Evolutionary conservation across 1,140 invertebrate species (phyloP).

Genomic region (Frieseomelitta varia): DNA sequence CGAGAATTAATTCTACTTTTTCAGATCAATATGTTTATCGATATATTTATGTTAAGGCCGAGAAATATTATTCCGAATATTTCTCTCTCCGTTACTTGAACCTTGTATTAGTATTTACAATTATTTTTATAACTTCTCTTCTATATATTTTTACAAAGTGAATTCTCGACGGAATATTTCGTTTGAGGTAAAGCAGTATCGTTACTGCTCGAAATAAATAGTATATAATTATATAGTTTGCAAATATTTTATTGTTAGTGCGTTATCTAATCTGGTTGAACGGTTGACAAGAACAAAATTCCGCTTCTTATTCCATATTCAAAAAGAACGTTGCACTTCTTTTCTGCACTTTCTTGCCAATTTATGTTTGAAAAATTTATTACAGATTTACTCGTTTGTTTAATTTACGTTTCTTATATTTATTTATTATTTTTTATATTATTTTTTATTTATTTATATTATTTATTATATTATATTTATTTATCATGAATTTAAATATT

Average conservation of each 20-base stretch:
- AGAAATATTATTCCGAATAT: not conserved
- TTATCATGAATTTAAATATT: not conserved
- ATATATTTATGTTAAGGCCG: not conserved
- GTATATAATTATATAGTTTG: not conserved
- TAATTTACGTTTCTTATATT: not conserved
- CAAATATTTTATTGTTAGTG: not conserved
- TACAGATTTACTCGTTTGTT: not conserved
- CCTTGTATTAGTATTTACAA: not conserved
- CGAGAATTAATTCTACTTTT: not conserved
- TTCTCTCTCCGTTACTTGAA: not conserved
- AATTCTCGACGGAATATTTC: not conserved
- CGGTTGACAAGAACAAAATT: not conserved
- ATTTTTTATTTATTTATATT: not conserved
- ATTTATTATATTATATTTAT: too few species aligned
- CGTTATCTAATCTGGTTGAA: not conserved
- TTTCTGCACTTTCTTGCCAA: not conserved
- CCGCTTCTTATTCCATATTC: not conserved
- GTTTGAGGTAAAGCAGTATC: not conserved
- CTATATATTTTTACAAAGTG: not conserved
- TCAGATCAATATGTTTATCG: not conserved
- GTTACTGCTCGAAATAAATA: not conserved
- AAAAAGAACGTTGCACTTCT: not conserved
- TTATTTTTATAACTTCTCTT: not conserved
- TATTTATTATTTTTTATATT: too few species aligned
- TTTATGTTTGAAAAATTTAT: not conserved